A percentile compares a stretch with the other conserved stretches of the same genome.
Conservation (phyloP, 2,113 vertebrate genomes). For the Laticauda colubrina region DNA sequence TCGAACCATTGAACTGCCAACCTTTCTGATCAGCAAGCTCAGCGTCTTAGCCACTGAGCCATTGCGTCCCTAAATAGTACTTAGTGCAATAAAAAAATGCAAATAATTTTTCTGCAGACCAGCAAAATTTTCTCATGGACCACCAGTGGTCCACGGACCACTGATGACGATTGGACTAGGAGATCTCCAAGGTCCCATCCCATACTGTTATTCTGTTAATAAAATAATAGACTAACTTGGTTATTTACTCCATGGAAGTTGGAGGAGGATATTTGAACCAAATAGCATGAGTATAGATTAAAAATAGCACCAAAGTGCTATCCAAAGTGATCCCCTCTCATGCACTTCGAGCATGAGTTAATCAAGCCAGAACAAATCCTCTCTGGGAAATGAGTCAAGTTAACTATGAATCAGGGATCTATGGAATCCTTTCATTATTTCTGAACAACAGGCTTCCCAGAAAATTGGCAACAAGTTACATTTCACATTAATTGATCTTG, state of each 20-base stretch:
- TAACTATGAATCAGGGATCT: background rate
- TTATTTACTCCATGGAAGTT: background rate
- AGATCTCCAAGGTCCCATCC: background rate
- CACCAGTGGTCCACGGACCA: no score
- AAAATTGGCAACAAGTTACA: background rate
- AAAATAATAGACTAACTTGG: background rate
- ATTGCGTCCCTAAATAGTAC: no score
- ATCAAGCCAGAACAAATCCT: background rate
- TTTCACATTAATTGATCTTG: background rate
- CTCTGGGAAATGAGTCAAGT: background rate
- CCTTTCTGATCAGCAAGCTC: no score
- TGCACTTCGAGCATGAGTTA: background rate
- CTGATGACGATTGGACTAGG: background rate
- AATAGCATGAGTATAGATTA: background rate
- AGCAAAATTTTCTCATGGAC: no score
- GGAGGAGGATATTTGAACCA: background rate
- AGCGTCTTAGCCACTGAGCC: no score
- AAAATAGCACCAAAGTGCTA: background rate
- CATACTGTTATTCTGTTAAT: background rate
- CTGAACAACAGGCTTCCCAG: background rate
- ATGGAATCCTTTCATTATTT: background rate
- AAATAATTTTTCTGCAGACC: no score
- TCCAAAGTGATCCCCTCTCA: background rate
- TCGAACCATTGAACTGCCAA: no score
- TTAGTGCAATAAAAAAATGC: no score